These are phyloP conservation scores for Drosophila ezoana DNA, from an alignment of 2,888 invertebrate genomes.

Conservation along the genomic window DNA sequence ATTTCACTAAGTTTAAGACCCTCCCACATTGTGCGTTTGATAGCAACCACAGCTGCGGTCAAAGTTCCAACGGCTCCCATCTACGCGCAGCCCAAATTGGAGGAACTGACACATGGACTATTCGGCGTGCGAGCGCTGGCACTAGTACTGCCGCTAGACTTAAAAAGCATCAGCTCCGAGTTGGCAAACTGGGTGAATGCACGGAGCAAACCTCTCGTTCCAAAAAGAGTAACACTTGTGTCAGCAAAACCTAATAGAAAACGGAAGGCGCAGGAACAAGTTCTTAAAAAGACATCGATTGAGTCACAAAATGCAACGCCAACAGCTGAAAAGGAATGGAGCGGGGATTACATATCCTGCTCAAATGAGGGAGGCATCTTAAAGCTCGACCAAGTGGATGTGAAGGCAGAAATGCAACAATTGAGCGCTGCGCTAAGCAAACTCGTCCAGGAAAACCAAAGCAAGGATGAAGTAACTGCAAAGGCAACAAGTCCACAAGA, in stretches of 20 bases:
- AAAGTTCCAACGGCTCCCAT: slow-evolving; percentile 67
- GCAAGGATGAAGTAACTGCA: neutral
- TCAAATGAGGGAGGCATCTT: slow-evolving; percentile 9
- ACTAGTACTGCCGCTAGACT: slow-evolving; percentile 61
- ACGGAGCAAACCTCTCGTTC: slow-evolving; percentile 17
- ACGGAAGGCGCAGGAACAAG: neutral
- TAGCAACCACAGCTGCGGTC: slow-evolving; percentile 66
- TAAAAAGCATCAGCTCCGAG: slow-evolving; percentile 37
- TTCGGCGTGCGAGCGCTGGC: slow-evolving; percentile 72
- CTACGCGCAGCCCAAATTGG: slow-evolving; percentile 74
- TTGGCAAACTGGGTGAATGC: slow-evolving; percentile 65
- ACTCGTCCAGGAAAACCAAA: slow-evolving; percentile 44
- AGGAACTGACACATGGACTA: slow-evolving; percentile 65
- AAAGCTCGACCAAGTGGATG: slow-evolving; percentile 31
- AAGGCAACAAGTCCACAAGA: neutral
- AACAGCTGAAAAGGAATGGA: slow-evolving; percentile 35
- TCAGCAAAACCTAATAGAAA: slow-evolving; percentile 17
- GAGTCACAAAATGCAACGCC: slow-evolving; percentile 1
- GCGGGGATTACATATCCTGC: slow-evolving; percentile 75
- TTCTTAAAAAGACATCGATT: neutral
- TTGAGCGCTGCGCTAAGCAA: slow-evolving; percentile 56
- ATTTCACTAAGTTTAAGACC: slow-evolving; percentile 77
- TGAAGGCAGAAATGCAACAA: slow-evolving; percentile 31
- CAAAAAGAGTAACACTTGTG: neutral
- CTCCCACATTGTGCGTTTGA: slow-evolving; percentile 65